These are phyloP conservation scores for Coreoperca whiteheadi DNA, from an alignment of 2,113 vertebrate genomes.

Conservation along the genomic window DNA sequence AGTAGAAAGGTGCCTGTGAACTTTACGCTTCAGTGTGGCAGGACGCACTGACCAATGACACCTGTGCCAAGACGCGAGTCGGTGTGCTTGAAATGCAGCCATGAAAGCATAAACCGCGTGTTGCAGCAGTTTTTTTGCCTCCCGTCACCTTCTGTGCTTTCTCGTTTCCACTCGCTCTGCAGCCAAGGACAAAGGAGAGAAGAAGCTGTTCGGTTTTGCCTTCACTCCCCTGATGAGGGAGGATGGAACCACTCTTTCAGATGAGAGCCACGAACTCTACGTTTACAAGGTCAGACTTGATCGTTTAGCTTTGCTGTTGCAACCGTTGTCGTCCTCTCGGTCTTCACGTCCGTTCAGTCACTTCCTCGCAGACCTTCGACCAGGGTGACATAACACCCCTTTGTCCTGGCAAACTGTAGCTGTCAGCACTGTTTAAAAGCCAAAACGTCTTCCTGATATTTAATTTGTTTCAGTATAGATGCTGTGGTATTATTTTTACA, in stretches of 20 bases:
- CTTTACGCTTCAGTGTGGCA: background rate
- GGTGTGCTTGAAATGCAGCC: too few species aligned
- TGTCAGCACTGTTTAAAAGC: too few species aligned
- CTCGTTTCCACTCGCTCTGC: background rate
- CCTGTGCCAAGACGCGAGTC: background rate
- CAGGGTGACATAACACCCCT: too few species aligned
- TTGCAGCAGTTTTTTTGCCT: too few species aligned
- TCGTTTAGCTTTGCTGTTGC: too few species aligned
- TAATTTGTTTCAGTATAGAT: too few species aligned
- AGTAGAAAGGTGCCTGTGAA: too few species aligned
- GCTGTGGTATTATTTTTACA: too few species aligned
- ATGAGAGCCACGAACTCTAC: conserved; percentile 96
- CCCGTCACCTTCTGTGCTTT: background rate
- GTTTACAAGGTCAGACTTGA: conserved; percentile 92
- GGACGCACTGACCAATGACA: background rate
- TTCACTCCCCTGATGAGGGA: conserved; percentile 98
- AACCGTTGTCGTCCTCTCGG: too few species aligned
- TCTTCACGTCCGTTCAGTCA: background rate
- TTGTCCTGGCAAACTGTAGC: too few species aligned
- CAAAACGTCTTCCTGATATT: too few species aligned
- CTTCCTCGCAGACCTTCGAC: background rate
- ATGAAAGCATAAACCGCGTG: too few species aligned
- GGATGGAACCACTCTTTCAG: conserved; percentile 95
- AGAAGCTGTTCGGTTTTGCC: conserved; percentile 97
- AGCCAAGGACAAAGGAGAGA: conserved; percentile 99